These are phyloP conservation scores for Tethea ocularis DNA, from an alignment of 2,888 invertebrate species.

Conservation along the genomic window DNA sequence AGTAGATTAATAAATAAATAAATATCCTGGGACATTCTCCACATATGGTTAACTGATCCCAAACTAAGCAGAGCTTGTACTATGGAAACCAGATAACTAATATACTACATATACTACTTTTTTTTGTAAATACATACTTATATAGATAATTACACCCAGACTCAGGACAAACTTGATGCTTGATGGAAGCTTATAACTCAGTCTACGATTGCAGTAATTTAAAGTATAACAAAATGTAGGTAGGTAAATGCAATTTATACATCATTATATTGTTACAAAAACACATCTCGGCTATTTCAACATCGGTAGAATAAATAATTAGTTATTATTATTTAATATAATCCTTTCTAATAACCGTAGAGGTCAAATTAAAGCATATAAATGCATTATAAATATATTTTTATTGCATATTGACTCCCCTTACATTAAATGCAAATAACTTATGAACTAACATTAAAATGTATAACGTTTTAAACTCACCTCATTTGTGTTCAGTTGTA, in stretches of 20 bases:
- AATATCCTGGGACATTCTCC: no score
- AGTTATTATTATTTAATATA: not conserved
- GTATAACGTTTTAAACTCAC: not conserved
- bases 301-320: not conserved
- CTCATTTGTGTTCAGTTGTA: constrained; percentile 2
- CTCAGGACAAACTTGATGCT: no score
- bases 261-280: not conserved
- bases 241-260: not conserved
- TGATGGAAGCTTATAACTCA: no score
- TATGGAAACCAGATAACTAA: no score
- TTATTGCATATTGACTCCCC: not conserved
- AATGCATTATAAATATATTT: not conserved
- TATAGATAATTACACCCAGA: no score
- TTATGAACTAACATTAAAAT: not conserved
- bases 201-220: not conserved
- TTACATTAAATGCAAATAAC: not conserved
- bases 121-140: no score
- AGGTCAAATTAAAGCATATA: not conserved
- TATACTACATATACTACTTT: no score
- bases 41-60: no score
- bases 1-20: no score
- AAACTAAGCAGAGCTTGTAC: no score
- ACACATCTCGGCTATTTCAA: not conserved
- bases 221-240: not conserved
- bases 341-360: not conserved